Conservation (phyloP, 2,113 vertebrate genomes). For the Pelusios castaneus region DNA sequence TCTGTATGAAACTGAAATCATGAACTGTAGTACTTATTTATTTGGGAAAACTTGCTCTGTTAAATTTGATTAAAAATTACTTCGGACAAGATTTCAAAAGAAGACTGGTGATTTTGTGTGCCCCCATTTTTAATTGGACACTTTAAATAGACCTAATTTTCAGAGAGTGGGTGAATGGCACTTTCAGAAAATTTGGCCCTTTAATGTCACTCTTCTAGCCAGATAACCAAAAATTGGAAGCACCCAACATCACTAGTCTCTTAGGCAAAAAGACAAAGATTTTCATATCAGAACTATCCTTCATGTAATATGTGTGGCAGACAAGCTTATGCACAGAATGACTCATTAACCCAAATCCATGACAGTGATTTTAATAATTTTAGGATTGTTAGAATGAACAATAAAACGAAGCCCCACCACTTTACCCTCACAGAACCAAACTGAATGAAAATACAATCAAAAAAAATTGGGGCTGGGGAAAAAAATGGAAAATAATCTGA, state of each 20-base stretch:
- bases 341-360: background rate
- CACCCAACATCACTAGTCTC: background rate
- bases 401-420: background rate
- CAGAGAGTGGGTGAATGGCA: background rate
- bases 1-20: background rate
- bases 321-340: background rate
- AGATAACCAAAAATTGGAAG: background rate
- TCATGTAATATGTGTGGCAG: background rate
- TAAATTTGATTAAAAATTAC: background rate
- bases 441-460: background rate
- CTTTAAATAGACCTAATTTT: background rate
- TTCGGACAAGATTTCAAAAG: background rate
- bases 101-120: background rate
- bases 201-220: background rate
- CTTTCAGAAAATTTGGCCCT: background rate
- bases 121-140: background rate
- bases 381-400: background rate
- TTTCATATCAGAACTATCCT: background rate
- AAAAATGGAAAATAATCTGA: background rate
- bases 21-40: background rate
- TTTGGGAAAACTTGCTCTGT: background rate
- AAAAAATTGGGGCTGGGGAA: background rate
- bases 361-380: background rate
- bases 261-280: too few species aligned
- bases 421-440: background rate